phyloP scores from a whole-genome alignment of 1,140 invertebrate genomes.

The Drosophila truncata region DNA sequence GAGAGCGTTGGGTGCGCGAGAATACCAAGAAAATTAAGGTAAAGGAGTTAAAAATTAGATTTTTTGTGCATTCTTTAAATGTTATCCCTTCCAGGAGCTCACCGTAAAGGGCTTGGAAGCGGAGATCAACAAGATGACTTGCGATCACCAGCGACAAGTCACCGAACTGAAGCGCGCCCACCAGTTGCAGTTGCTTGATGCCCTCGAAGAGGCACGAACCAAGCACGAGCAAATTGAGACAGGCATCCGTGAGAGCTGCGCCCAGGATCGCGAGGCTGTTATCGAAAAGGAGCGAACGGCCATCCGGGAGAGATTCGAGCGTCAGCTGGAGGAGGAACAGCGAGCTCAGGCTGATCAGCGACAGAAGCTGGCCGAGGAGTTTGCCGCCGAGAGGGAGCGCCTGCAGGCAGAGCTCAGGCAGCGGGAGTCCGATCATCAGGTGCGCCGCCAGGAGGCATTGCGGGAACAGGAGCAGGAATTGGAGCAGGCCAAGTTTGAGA shows the following conservation, averaged over 20 bases:
- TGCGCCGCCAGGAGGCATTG: slow-evolving; percentile 63
- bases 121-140: slow-evolving; percentile 89
- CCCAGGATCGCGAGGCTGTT: slow-evolving; percentile 86
- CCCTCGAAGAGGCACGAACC: slow-evolving; percentile 76
- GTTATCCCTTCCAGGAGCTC: slow-evolving; percentile 86
- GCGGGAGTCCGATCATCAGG: slow-evolving; percentile 81
- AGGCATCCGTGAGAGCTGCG: slow-evolving; percentile 86
- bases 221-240: slow-evolving; percentile 86
- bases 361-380: slow-evolving; percentile 86
- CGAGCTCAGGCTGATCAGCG: slow-evolving; percentile 86
- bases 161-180: slow-evolving; percentile 87
- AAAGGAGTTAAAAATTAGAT: background rate
- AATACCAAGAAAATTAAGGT: slow-evolving; percentile 91
- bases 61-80: background rate
- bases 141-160: slow-evolving; percentile 88
- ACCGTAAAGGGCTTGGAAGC: slow-evolving; percentile 91
- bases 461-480: slow-evolving; percentile 79
- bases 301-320: slow-evolving; percentile 86
- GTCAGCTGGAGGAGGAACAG: slow-evolving; percentile 87
- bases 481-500: slow-evolving; percentile 85
- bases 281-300: slow-evolving; percentile 86
- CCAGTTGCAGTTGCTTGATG: slow-evolving; percentile 86
- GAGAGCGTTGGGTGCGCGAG: slow-evolving; percentile 89
- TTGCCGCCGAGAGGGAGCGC: slow-evolving; percentile 84
- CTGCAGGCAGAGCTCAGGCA: slow-evolving; percentile 78